Conservation (phyloP, 2,888 invertebrate genomes). For the Pedicia rivosa region DNA sequence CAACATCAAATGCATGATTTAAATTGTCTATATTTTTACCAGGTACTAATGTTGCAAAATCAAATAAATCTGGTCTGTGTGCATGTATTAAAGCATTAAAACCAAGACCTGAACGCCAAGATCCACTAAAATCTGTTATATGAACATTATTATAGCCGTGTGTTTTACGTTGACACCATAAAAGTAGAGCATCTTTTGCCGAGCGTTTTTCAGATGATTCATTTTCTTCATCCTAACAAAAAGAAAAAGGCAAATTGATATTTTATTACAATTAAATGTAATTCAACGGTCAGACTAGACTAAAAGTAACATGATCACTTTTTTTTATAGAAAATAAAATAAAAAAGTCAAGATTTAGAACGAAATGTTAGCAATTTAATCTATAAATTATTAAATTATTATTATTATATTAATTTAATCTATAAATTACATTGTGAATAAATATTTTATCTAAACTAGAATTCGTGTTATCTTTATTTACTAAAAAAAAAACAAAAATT, state of each 20-base stretch:
- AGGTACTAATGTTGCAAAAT: slow-evolving; percentile 64
- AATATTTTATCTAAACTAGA: too few species aligned
- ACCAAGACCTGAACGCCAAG: slow-evolving; percentile 92
- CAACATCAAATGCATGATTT: slow-evolving; percentile 94
- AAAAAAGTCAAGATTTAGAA: too few species aligned
- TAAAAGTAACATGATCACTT: too few species aligned
- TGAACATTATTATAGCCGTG: slow-evolving; percentile 82
- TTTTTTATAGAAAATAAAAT: too few species aligned
- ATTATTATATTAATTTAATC: too few species aligned
- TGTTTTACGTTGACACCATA: slow-evolving; percentile 99
- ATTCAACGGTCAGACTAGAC: not conserved
- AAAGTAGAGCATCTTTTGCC: slow-evolving; percentile 91
- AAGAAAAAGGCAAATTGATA: not conserved
- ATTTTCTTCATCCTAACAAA: slow-evolving; percentile 73
- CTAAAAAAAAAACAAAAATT: too few species aligned
- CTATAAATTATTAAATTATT: too few species aligned
- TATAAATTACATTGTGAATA: too few species aligned
- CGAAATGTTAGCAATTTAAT: too few species aligned
- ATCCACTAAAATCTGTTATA: slow-evolving; percentile 79
- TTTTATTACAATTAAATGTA: not conserved
- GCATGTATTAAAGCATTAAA: slow-evolving; percentile 98
- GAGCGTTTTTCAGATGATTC: slow-evolving; percentile 96
- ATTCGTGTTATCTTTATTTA: too few species aligned
- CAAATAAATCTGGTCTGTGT: slow-evolving; percentile 90
- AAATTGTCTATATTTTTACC: slow-evolving; percentile 84